Base-by-base conservation (phyloP, 2,888 invertebrate species). In the Drosophila stalkeri region DNA sequence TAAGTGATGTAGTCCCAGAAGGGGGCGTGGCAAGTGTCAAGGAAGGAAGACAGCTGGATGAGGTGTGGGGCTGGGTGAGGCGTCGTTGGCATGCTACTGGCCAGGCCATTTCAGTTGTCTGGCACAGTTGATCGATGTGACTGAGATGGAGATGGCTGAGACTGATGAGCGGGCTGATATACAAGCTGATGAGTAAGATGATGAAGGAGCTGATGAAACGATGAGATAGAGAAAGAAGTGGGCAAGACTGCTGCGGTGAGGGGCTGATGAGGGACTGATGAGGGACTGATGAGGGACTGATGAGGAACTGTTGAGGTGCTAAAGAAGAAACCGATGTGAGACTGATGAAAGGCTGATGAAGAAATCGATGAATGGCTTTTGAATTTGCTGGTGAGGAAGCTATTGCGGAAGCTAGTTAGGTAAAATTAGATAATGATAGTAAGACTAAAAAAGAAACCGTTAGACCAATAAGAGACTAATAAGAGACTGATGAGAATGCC, bases 41-140 rank as follows among this genome's bases (percentile, higher is more conserved):
- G 33, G 9, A 9, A 37, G 27, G 0, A 27, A 6, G 27, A 27
- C 27, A 33, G 33, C 0, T 20, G 27, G 4, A 18, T 1, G 6
- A 2, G 2, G 11, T 12, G 27, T 12, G 51, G 33, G 8, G 35
- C 35, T 31, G 12, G 35, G 52, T 31, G 12, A 12, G 51, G 12
- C 2, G 41, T 9, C 8, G 16, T 7, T 16, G 35, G 20, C 9
- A 1, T 20, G 35, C 9, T 16, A 37, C 27, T 27, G 6, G 6
- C 23, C 20, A 9, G 37, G 39, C 23, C 20, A 39, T 54, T 54
- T 35, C 5, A 23, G 16, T 31, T 16, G 41, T 27, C 44, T 39
- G 23, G 2, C 43, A 20, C 2, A 27, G n/a, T 12, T 35, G 80
- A 80, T 79, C 70, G 79, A 76, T 79, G 78, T 60, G 62, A 44